These are phyloP conservation scores for Biston betularia DNA, from an alignment of 2,888 invertebrate genomes.

Conservation along the genomic window DNA sequence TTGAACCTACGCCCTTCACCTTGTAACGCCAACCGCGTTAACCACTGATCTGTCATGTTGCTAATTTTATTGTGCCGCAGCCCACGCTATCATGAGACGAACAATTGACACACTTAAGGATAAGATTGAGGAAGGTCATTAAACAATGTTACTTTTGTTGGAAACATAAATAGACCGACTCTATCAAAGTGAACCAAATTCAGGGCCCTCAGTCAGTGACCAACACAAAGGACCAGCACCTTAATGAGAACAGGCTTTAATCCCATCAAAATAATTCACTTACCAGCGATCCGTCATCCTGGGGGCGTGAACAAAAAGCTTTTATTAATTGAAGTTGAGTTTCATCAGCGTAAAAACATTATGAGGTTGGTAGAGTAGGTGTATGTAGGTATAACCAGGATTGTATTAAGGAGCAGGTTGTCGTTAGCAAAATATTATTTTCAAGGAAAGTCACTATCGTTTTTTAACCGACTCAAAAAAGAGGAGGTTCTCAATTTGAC, in stretches of 20 bases:
- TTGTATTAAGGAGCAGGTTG: constrained; percentile 13
- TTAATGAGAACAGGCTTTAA: constrained; percentile 21
- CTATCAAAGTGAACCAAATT: background rate
- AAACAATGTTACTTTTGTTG: background rate
- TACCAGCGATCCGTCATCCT: constrained; percentile 85
- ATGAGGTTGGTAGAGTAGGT: constrained; percentile 25
- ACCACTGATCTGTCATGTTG: no score
- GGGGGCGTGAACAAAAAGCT: constrained; percentile 75
- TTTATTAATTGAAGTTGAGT: constrained; percentile 50
- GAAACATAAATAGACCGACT: background rate
- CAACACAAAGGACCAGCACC: constrained; percentile 10
- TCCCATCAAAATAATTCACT: constrained; percentile 59
- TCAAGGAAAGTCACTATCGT: background rate
- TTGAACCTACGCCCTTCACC: no score
- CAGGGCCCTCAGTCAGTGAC: background rate
- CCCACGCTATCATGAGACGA: no score
- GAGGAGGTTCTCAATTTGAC: no score
- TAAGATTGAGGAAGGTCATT: no score
- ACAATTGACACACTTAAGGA: no score
- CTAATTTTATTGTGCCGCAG: no score
- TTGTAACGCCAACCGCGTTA: no score
- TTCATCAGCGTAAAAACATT: constrained; percentile 47
- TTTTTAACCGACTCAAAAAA: no score
- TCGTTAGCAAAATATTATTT: background rate
- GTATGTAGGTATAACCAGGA: constrained; percentile 22